phyloP scores from a whole-genome alignment of 2,797 vertebrate genomes.

The Mus minutoides region DNA sequence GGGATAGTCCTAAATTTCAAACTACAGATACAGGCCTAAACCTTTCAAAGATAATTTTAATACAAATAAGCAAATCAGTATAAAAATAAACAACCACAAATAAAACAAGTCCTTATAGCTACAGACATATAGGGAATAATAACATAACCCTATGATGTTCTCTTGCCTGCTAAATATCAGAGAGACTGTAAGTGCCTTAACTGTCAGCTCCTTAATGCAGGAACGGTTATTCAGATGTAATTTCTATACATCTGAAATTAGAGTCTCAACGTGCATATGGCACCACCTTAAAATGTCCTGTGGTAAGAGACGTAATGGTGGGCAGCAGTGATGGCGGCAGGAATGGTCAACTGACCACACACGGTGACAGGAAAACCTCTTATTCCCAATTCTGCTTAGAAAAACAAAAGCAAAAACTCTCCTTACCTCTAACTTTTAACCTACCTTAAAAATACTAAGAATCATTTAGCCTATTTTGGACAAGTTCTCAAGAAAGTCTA shows the following conservation, averaged over 20 bases:
- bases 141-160: conserved; percentile 50
- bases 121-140: conserved; percentile 61
- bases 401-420: conserved; percentile 33
- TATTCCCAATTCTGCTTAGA: conserved; percentile 28
- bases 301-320: conserved; percentile 79
- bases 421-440: conserved; percentile 54
- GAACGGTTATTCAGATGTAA: conserved; percentile 64
- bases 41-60: conserved; percentile 66
- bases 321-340: conserved; percentile 72
- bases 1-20: conserved; percentile 67
- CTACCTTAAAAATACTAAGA: conserved; percentile 4
- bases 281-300: conserved; percentile 73
- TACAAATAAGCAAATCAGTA: conserved; percentile 67
- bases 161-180: conserved; percentile 67
- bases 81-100: conserved; percentile 70
- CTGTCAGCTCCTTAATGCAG: conserved; percentile 76
- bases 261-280: conserved; percentile 71
- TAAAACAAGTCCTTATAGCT: conserved; percentile 67
- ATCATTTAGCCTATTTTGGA: conserved; percentile 26
- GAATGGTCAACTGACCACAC: conserved; percentile 12
- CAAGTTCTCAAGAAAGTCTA: conserved; percentile 54
- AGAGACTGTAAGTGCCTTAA: conserved; percentile 76
- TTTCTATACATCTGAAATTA: conserved; percentile 73
- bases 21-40: conserved; percentile 67
- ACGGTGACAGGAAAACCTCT: conserved; percentile 24